These are phyloP conservation scores for Notoglanidium macrostoma DNA, from an alignment of 2,797 vertebrate genomes.

Conservation along the genomic window DNA sequence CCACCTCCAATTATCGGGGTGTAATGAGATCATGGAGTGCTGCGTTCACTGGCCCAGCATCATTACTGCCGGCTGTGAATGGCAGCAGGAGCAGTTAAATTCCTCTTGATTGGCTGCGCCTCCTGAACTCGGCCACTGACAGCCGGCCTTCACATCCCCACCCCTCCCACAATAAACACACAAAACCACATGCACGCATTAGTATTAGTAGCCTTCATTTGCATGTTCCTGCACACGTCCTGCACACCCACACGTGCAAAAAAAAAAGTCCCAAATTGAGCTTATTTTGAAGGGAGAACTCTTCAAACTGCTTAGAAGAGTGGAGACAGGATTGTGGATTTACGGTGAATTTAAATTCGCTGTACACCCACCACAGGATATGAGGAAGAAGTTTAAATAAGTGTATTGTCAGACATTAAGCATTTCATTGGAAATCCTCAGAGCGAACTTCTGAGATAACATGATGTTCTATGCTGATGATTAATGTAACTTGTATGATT, in stretches of 20 bases:
- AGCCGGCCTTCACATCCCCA: constrained; percentile 66
- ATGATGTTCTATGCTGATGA: constrained; percentile 62
- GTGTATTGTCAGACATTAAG: constrained; percentile 49
- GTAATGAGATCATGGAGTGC: constrained; percentile 75
- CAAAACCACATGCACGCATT: constrained; percentile 9
- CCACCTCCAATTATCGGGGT: constrained; percentile 74
- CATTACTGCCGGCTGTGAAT: constrained; percentile 73
- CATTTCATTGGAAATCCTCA: constrained; percentile 51
- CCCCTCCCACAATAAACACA: constrained; percentile 43
- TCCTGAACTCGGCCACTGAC: constrained; percentile 65
- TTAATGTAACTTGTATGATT: constrained; percentile 65
- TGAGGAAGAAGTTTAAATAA: constrained; percentile 38
- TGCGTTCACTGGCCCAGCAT: constrained; percentile 66
- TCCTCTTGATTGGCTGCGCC: constrained; percentile 71
- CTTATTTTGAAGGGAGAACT: neutral
- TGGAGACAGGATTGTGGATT: constrained; percentile 1
- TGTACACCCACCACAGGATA: constrained; percentile 15
- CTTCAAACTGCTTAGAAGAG: constrained; percentile 25
- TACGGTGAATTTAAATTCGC: neutral
- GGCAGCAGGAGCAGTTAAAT: constrained; percentile 71
- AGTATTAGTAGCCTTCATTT: constrained; percentile 18
- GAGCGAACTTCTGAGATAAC: constrained; percentile 55
- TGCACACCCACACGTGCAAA: neutral
- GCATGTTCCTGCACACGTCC: neutral
- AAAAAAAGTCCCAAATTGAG: constrained; percentile 27